These are phyloP conservation scores for Psilopsiagon aurifrons DNA, from an alignment of 2,113 vertebrate genomes.

Conservation along the genomic window DNA sequence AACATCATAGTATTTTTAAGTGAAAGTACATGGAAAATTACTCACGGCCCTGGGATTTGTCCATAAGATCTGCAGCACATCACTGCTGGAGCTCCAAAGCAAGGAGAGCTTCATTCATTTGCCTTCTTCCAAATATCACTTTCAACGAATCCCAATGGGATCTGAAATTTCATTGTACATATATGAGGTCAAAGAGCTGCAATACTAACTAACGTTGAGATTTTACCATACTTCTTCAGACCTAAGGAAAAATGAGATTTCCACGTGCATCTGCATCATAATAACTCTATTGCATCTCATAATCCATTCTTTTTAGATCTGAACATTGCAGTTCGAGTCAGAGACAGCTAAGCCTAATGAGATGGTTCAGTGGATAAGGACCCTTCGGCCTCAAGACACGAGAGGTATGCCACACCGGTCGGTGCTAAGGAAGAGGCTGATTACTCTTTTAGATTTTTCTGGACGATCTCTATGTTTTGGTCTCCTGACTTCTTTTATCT, in stretches of 20 bases:
- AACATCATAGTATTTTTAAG: not conserved
- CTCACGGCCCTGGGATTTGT: not conserved
- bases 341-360: not conserved
- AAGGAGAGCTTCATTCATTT: not conserved
- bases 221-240: not conserved
- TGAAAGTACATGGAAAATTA: not conserved
- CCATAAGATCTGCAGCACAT: not conserved
- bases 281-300: not conserved
- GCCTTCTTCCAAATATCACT: not conserved
- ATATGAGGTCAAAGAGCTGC: conserved; percentile 13
- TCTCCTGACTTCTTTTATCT: not conserved
- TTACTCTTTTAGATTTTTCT: not conserved
- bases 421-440: not conserved
- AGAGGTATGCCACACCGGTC: not conserved
- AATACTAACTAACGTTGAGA: not conserved
- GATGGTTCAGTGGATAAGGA: not conserved
- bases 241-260: not conserved
- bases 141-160: not conserved
- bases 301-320: not conserved
- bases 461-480: not conserved
- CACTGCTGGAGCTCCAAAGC: not conserved
- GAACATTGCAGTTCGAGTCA: not conserved
- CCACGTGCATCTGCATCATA: not conserved
- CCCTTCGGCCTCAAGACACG: not conserved
- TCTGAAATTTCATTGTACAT: not conserved